Base-by-base conservation (phyloP, 2,113 vertebrate species). In the Calidris pugnax region DNA sequence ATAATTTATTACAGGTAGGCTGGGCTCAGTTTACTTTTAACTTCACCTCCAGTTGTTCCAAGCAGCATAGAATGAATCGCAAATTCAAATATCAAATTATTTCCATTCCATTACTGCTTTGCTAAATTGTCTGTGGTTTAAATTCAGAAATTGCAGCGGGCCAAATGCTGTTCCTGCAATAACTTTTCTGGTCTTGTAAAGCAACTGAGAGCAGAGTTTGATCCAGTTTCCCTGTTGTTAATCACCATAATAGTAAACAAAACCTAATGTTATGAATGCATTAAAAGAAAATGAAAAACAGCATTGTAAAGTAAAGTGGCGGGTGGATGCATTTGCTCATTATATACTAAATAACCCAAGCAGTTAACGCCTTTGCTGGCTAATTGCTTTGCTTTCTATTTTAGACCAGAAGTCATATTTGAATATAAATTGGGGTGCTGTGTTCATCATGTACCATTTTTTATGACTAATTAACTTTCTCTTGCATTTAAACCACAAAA, bases 331-430 rank as follows among this genome's bases (percentile, higher is more conserved):
- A n/a, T 97, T 92, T 45, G 76, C 96, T 94, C 93, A 93, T 96
- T 95, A 89, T 60, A 51, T 85, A 78, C 77, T 87, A 91, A 95
- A 94, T 89, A 96, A 95, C 80, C 53, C 89, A 53, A 96, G 97
- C 92, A 97, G 86, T 97, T 97, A 97, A 91, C 16, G 64, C 89
- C 81, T 91, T 47, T 95, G 85, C 95, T 92, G 94, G 92, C 85
- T 97, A 97, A 97, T 97, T 97, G 95, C 94, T 97, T 95, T 93
- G 94, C 89, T 89, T 96, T 89, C 88, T 97, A 26, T 96, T 97
- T 97, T 71, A 91, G 83, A 90, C 30, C 90, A 92, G 83, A 89
- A 92, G 93, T 97, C 76, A 85, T 85, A 95, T 97, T 85, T 95
- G 95, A 97, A 97, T 98, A 97, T 91, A 95, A 97, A 95, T 83